These are phyloP conservation scores for Bombus superbus DNA, from an alignment of 1,140 invertebrate genomes.

Conservation along the genomic window DNA sequence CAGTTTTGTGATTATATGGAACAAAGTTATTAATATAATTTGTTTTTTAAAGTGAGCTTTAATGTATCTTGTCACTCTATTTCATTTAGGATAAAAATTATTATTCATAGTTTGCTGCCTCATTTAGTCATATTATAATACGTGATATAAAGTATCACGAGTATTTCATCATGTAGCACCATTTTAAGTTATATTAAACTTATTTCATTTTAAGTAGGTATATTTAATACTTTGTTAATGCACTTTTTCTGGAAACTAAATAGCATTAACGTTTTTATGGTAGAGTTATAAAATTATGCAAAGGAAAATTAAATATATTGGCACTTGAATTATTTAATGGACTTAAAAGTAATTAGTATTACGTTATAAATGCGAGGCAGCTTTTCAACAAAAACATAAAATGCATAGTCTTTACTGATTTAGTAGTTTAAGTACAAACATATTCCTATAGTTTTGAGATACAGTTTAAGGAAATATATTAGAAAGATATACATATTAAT, in stretches of 20 bases:
- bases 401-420: conserved; percentile 49
- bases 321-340: conserved; percentile 63
- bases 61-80: conserved; percentile 9
- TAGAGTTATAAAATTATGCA: conserved; percentile 16
- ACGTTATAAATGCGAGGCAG: conserved; percentile 60
- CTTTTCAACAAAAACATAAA: conserved; percentile 55
- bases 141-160: conserved; percentile 55
- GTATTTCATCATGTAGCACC: conserved; percentile 66
- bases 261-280: background rate
- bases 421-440: conserved; percentile 58
- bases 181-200: conserved; percentile 54
- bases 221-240: conserved; percentile 5
- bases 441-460: conserved; percentile 26
- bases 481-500: conserved; percentile 1
- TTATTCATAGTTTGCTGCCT: conserved; percentile 53
- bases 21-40: conserved; percentile 55
- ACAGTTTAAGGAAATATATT: conserved; percentile 20
- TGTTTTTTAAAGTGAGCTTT: conserved; percentile 41
- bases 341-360: conserved; percentile 58
- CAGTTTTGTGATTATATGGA: conserved; percentile 52
- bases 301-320: conserved; percentile 56
- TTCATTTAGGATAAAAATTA: conserved; percentile 55
- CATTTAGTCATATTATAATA: conserved; percentile 49
- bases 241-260: conserved; percentile 29
- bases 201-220: conserved; percentile 25